Conservation (phyloP, 2,888 invertebrate genomes). For the Willowsia nigromaculata region DNA sequence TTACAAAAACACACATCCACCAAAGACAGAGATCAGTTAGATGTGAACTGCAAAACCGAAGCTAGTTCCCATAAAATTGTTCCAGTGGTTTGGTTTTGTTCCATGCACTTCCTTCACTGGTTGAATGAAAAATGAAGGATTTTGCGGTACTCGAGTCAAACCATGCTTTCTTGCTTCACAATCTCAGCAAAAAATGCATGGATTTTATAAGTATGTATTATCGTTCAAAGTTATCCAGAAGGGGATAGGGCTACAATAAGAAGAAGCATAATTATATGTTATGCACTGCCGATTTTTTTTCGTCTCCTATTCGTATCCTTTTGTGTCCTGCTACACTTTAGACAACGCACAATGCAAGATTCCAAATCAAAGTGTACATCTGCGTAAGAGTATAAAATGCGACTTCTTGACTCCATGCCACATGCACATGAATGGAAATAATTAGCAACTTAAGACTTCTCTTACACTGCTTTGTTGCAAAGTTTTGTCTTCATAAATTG, state of each 20-base stretch:
- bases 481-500: no score
- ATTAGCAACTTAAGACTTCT: constrained; percentile 1
- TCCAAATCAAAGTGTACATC: background rate
- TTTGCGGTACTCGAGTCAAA: background rate
- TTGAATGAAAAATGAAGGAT: background rate
- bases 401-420: background rate
- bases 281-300: background rate
- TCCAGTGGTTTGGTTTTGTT: no score
- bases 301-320: background rate
- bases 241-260: background rate
- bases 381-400: background rate
- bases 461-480: background rate
- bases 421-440: constrained; percentile 9
- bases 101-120: background rate
- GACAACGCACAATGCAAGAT: background rate
- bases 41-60: no score
- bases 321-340: background rate
- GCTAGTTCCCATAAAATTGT: no score
- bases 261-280: constrained; percentile 20
- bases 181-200: background rate
- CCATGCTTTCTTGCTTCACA: background rate
- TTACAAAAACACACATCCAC: no score
- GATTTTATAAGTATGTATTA: background rate
- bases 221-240: background rate
- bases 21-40: no score